Evolutionary conservation across 92 coral and sea anemone genomes (phyloP).

Genomic region (Epizoanthus stellaris): DNA sequence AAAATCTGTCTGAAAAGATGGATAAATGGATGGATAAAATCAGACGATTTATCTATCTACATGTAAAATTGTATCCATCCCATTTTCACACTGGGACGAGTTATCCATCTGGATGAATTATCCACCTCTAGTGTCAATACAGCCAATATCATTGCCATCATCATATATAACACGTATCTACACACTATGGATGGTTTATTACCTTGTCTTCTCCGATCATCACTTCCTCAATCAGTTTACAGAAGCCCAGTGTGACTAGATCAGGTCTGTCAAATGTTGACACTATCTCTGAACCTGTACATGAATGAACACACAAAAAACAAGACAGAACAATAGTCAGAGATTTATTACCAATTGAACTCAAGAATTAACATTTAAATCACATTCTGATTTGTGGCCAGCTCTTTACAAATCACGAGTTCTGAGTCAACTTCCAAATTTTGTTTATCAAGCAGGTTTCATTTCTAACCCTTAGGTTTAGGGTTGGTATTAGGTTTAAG

Average conservation of each 20-base stretch:
- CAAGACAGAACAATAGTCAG: not conserved
- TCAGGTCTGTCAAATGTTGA: constrained; percentile 99
- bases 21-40: too few relatives aligned
- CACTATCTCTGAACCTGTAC: constrained; percentile 94
- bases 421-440: too few relatives aligned
- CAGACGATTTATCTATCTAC: too few relatives aligned
- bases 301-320: not conserved
- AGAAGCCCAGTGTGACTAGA: constrained; percentile 91
- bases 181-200: constrained; percentile 4
- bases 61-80: not conserved
- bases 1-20: too few relatives aligned
- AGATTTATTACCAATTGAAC: not conserved
- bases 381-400: not conserved
- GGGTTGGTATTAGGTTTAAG: too few relatives aligned
- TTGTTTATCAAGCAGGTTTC: too few relatives aligned
- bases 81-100: not conserved
- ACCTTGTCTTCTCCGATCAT: constrained; percentile 99
- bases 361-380: not conserved
- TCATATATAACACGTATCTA: not conserved
- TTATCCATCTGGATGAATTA: too few relatives aligned
- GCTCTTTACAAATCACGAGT: too few relatives aligned
- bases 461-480: too few relatives aligned
- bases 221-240: constrained; percentile 93
- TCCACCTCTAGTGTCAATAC: too few relatives aligned
- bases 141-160: not conserved